phyloP scores from a whole-genome alignment of 2,888 invertebrate species.

The Beris morrisii region DNA sequence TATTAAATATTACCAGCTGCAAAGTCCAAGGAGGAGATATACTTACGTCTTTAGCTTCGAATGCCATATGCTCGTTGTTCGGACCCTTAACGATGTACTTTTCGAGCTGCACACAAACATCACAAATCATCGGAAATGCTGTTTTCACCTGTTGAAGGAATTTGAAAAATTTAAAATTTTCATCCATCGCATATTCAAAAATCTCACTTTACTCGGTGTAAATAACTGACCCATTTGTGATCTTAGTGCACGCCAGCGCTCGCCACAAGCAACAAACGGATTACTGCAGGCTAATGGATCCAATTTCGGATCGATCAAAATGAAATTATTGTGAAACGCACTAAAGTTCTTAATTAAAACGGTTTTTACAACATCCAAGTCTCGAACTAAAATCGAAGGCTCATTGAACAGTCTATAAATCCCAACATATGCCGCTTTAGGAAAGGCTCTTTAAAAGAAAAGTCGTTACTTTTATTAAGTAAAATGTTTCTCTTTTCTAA shows the following conservation, averaged over 20 bases:
- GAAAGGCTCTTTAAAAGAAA: constrained; percentile 28
- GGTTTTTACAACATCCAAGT: constrained; percentile 36
- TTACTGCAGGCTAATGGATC: constrained; percentile 28
- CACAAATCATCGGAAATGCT: too few species aligned
- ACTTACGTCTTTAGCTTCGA: too few species aligned
- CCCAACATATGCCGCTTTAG: constrained; percentile 37
- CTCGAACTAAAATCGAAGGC: constrained; percentile 37
- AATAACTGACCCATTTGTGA: constrained; percentile 29
- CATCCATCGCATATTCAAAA: not conserved
- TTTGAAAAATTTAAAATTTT: not conserved
- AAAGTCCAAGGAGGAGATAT: not conserved
- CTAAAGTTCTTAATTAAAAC: constrained; percentile 36
- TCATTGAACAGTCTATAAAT: constrained; percentile 36
- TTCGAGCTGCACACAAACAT: too few species aligned
- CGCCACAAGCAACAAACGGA: constrained; percentile 28
- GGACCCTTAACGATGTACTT: too few species aligned
- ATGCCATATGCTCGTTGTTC: too few species aligned
- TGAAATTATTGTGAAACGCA: constrained; percentile 33
- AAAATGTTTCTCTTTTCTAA: not conserved
- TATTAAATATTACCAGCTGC: not conserved
- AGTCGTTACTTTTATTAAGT: not conserved
- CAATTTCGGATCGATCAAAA: constrained; percentile 27
- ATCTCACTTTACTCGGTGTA: constrained; percentile 22
- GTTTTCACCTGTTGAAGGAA: not conserved
- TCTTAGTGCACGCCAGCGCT: constrained; percentile 19